Evolutionary conservation across 2,888 invertebrate species (phyloP).

Genomic region (Aphodius granarius): DNA sequence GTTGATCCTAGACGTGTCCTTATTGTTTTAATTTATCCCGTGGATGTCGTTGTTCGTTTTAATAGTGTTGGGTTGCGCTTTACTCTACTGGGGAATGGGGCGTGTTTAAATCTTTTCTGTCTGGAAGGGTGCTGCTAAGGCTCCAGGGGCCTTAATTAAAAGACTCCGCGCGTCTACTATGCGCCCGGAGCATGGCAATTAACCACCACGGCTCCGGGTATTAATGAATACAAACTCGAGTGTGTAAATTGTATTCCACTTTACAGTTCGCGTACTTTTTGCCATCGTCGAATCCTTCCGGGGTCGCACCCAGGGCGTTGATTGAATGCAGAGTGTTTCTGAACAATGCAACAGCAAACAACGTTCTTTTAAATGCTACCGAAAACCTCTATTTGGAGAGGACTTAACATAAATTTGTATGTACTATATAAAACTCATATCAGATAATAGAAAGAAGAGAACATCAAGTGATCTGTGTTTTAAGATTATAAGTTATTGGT

Average conservation of each 20-base stretch:
- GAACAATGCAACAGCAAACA: too few species aligned
- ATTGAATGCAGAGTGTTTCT: background rate
- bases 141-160: conserved; percentile 22
- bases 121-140: background rate
- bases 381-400: too few species aligned
- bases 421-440: too few species aligned
- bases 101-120: conserved; percentile 11
- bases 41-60: background rate
- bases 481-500: too few species aligned
- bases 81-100: background rate
- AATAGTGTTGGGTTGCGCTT: conserved; percentile 2
- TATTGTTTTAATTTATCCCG: background rate
- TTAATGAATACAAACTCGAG: conserved; percentile 26
- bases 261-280: conserved; percentile 6
- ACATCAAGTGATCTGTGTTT: too few species aligned
- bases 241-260: conserved; percentile 25
- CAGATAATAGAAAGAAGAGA: too few species aligned
- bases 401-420: too few species aligned
- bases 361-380: too few species aligned
- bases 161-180: conserved; percentile 16
- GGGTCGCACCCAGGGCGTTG: background rate
- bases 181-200: conserved; percentile 22
- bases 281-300: background rate
- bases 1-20: background rate
- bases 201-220: conserved; percentile 15